Evolutionary conservation across 2,113 vertebrate genomes (phyloP).

Genomic region (Puntigrus tetrazona): DNA sequence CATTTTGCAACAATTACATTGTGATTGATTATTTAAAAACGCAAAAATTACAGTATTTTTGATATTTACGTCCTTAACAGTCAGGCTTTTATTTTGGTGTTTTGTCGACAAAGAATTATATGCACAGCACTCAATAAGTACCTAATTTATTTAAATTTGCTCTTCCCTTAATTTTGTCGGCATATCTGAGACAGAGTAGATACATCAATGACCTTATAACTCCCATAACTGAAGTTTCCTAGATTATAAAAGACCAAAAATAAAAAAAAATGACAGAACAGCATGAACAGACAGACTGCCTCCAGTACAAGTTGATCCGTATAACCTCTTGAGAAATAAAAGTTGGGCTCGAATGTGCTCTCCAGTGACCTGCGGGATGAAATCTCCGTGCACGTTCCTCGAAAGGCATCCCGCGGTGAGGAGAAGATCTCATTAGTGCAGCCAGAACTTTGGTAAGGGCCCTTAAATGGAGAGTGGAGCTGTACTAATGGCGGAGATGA

Average conservation of each 20-base stretch:
- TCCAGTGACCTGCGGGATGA: background rate
- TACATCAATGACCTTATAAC: background rate
- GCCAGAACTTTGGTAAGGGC: background rate
- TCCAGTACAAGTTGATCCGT: background rate
- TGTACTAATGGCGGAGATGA: constrained; percentile 20
- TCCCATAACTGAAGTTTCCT: no score
- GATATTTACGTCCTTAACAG: no score
- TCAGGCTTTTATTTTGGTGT: no score
- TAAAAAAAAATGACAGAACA: background rate
- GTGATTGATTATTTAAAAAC: no score
- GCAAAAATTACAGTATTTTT: no score
- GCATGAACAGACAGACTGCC: background rate
- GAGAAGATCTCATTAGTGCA: constrained; percentile 32
- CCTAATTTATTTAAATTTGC: background rate
- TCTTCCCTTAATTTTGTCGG: background rate
- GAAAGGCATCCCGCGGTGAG: constrained; percentile 15
- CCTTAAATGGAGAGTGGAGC: background rate
- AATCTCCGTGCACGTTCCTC: background rate
- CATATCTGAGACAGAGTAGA: background rate
- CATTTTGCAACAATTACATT: no score
- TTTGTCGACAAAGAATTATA: no score
- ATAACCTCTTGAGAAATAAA: background rate
- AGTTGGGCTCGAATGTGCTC: background rate
- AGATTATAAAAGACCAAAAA: background rate
- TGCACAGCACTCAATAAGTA: background rate